Evolutionary conservation across 2,797 vertebrate genomes (phyloP), one percentile per base, ranked within the genome.

Genomic region (Myoxocephalus aenaeus): DNA sequence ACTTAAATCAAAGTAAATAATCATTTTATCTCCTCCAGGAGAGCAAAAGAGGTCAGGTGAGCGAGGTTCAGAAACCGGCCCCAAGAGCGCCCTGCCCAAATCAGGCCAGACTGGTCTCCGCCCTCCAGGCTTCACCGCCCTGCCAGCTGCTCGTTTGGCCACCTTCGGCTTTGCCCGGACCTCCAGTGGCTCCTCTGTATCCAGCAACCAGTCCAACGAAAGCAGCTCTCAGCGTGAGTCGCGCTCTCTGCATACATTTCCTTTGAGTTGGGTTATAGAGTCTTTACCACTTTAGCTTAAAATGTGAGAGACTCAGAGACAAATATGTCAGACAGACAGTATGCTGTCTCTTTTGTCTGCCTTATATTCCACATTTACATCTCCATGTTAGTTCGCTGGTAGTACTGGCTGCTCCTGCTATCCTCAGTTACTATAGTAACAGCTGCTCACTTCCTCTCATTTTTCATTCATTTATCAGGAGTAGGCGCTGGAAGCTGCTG

Each of bases 91-190:
- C 72, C 95, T 96, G 5, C 94, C 96, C 3, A 99, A 98, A 92
- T 91, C 95, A 1, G 96, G 96, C 66, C 96, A 94, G 7, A 96
- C 97, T 20, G 96, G 97, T 76, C 96, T 99, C 22, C 97, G 97
- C 51, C 96, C 97, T 34, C 98, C 98, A 1, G 97, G 97, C 11
- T 98, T 97, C 88, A 96, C 97, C 0, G 93, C 96, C 70, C 86
- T 98, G 67, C 96, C 97, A 0, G 90, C 96, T 11, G 90, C 96
- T 44, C 97, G 97, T 38, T 91, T 98, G 80, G 94, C 95, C 0
- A 86, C 97, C 0, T 96, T 98, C 8, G 96, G 97, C 68, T 97
- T 98, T 44, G 93, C 95, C 71, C 96, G 97, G 65, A 98, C 94
- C 77, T 95, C 96, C 73, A 98, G 97, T 0, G 94, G 96, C 80